These are phyloP conservation scores for Oncorhynchus clarkii DNA, from an alignment of 2,113 vertebrate genomes.

Conservation along the genomic window DNA sequence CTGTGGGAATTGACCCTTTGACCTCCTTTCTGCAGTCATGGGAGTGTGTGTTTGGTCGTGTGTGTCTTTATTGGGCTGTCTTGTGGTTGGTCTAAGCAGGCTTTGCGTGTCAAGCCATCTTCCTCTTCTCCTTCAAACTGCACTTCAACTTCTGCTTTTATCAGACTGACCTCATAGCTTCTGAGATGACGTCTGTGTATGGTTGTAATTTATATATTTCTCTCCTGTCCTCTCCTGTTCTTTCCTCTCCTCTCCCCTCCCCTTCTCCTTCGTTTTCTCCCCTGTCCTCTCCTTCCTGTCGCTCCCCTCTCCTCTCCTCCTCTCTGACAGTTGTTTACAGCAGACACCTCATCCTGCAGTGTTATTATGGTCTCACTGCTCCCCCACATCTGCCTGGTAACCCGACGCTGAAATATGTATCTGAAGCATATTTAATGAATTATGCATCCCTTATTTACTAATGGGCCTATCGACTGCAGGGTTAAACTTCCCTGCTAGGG, in stretches of 20 bases:
- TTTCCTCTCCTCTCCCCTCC: background rate
- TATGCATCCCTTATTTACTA: conserved; percentile 90
- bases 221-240: conserved; percentile 8
- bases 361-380: conserved; percentile 84
- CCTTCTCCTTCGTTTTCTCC: background rate
- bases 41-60: too few species aligned
- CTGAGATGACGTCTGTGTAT: background rate
- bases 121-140: background rate
- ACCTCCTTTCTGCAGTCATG: background rate
- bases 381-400: conserved; percentile 77
- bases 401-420: conserved; percentile 88
- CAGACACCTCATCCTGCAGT: background rate
- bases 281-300: conserved; percentile 4
- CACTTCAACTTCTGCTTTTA: conserved; percentile 5
- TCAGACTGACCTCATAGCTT: background rate
- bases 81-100: background rate
- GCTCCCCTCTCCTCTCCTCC: background rate
- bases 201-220: conserved; percentile 30
- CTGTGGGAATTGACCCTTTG: background rate
- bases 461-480: conserved; percentile 87
- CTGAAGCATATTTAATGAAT: conserved; percentile 89
- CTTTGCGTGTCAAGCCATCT: background rate
- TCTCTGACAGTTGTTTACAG: conserved; percentile 28
- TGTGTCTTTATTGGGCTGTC: background rate
- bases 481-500: conserved; percentile 79